Base-by-base conservation (phyloP, 2,888 invertebrate species). In the Pimpla rufipes region DNA sequence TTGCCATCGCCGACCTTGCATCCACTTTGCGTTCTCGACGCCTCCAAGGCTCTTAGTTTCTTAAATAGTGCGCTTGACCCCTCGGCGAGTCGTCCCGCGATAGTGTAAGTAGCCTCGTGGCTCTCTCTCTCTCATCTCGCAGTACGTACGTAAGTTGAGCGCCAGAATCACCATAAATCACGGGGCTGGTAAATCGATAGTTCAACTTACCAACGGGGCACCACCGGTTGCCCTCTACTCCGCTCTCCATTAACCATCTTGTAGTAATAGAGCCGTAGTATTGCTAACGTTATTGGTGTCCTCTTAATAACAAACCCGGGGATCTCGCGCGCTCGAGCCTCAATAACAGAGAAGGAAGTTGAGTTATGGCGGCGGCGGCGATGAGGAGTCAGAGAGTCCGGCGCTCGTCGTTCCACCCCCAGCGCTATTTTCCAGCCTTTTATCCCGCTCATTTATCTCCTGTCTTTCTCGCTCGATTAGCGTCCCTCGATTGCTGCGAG, bases 231-330 rank as follows among this genome's bases (percentile, higher is more conserved):
- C 50, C 71, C 40, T 37, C 16, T 45, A 35, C 21, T 23, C 13
- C 35, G 29, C 71, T 66, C 66, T 66, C 90, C 88, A 90, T 90
- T 90, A 90, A 83, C 86, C 84, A 83, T 87, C 77, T 74, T 78
- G 80, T 79, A 78, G 91, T 92, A 92, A 92, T 92, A 91, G 91
- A 92, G 92, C 90, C 89, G 90, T 92, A 78, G 80, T 66, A 90
- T 90, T 87, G 90, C 89, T 88, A 89, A 89, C 88, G 88, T 92
- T 92, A 92, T 91, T 90, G 91, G 92, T 91, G 92, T 92, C 91
- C 90, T 91, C 91, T 91, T 91, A 92, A 92, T 92, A 92, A 91
- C 89, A 91, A 85, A 88, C 86, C 89, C 86, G 80, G 50, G 45
- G 83, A 79, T 85, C 74, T 79, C 55, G 78, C 74, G 77, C 77